Evolutionary conservation across 2,113 vertebrate genomes (phyloP).

Genomic region (Actenoides lindsayi): DNA sequence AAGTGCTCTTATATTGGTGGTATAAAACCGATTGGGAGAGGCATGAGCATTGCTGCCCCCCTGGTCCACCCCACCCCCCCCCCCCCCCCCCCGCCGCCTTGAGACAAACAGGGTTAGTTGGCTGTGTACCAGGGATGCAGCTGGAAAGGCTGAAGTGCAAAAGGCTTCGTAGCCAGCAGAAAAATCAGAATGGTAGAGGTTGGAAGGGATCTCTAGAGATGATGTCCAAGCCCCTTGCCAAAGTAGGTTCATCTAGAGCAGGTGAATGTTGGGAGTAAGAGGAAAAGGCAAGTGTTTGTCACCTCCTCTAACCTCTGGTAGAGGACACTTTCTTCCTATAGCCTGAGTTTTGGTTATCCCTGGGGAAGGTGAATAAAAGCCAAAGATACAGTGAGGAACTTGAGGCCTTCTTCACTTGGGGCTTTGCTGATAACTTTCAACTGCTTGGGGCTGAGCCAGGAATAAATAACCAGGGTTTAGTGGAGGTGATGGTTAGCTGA

Average conservation of each 20-base stretch:
- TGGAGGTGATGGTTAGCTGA: background rate
- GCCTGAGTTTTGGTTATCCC: background rate
- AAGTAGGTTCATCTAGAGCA: too few relatives aligned
- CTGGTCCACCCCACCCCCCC: too few relatives aligned
- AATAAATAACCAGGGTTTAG: background rate
- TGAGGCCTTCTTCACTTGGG: rapidly evolving
- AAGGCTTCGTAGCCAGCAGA: rapidly evolving
- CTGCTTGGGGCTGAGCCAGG: background rate
- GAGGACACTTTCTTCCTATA: rapidly evolving
- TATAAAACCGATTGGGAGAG: too few relatives aligned
- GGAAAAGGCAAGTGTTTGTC: background rate
- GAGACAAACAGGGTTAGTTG: background rate
- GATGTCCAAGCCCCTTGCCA: too few relatives aligned
- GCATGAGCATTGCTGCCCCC: too few relatives aligned
- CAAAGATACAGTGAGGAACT: background rate
- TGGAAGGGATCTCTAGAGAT: too few relatives aligned
- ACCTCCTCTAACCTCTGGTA: background rate
- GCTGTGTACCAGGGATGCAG: background rate
- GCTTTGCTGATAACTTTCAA: background rate
- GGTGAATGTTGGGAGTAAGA: background rate
- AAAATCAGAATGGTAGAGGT: background rate
- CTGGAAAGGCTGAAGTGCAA: background rate
- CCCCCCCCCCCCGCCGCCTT: too few relatives aligned
- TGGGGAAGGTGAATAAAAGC: background rate
- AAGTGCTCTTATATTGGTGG: too few relatives aligned